Base-by-base conservation (phyloP, 2,113 vertebrate genomes). In the Cepphus grylle region DNA sequence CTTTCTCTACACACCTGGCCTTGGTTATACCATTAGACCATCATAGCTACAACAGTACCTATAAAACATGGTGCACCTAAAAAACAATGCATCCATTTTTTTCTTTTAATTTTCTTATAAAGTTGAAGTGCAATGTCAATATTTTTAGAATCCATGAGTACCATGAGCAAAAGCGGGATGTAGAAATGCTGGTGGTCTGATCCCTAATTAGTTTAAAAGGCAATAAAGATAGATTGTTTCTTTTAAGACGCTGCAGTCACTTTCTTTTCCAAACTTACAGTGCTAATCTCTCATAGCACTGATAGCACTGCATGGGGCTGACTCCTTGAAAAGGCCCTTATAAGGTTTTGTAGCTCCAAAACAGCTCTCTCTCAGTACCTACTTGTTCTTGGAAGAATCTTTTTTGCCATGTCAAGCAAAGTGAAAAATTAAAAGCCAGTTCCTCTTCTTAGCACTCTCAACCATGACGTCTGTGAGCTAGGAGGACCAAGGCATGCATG, bases 151-250 rank as follows among this genome's bases (percentile, higher is more conserved):
- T 83, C 63, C 40, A 2, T 71, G 82, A 93, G 30, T 61, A 63
- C 67, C 45, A 23, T 69, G 92, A 95, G 80, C 59, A 88, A 91
- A 94, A 84, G 23, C 80, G 93, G 91, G 81, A 86, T 45, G 79
- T 66, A 67, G 72, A 92, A 94, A 78, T 81, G 86, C 65, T 93
- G 77, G 90, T 92, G 90, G 77, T 96, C 86, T 76, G 61, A 66
- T 40, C 34, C 15, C 43, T 91, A 71, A 84, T 49, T 94, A 56
- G 53, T 94, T 93, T 87, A 50, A 93, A 86, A 78, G 73, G 47
- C 56, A 91, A 65, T 79, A 93, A 90, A 95, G 70, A 90, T 6
- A 80, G 71, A 58, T 30, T 77, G 49, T 78, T 95, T 91, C 69
- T 93, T 88, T 89, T 87, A 84, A 92, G 77, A 53, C 12, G 5